Conservation (phyloP, 2,888 invertebrate genomes). For the Unio delphinus region DNA sequence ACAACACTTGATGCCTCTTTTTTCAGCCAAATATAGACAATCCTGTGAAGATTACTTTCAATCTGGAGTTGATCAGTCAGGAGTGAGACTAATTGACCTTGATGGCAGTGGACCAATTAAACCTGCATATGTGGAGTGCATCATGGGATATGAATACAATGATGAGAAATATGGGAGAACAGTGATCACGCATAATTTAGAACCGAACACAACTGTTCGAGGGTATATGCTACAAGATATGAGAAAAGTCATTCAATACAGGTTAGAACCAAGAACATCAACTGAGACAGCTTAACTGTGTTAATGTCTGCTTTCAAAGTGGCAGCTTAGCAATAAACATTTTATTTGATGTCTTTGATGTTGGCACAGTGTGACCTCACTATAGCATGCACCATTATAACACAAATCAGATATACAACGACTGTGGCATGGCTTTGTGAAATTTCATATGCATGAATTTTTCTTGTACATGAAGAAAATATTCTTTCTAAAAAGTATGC, state of each 20-base stretch:
- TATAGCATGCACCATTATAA: too few relatives aligned
- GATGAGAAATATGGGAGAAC: constrained; percentile 52
- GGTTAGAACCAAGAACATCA: constrained; percentile 29
- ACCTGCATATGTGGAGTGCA: constrained; percentile 92
- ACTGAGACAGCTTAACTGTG: neutral
- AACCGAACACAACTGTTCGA: constrained; percentile 47
- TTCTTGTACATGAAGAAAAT: too few relatives aligned
- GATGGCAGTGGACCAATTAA: constrained; percentile 94
- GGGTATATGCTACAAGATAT: constrained; percentile 40
- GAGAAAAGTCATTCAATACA: constrained; percentile 64
- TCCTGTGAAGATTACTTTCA: constrained; percentile 94
- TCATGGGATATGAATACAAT: constrained; percentile 77
- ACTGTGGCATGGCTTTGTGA: too few relatives aligned
- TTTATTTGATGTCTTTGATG: too few relatives aligned
- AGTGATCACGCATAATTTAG: constrained; percentile 58
- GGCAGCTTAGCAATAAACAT: too few relatives aligned
- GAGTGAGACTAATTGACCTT: constrained; percentile 92
- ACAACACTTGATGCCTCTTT: neutral
- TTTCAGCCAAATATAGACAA: constrained; percentile 85
- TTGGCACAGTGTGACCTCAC: too few relatives aligned
- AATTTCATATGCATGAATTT: too few relatives aligned
- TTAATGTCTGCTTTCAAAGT: too few relatives aligned
- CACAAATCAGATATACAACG: too few relatives aligned
- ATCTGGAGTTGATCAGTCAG: constrained; percentile 89
- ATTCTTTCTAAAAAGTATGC: too few relatives aligned